Base-by-base conservation (phyloP, 1,140 invertebrate species). In the Drosophila asahinai region DNA sequence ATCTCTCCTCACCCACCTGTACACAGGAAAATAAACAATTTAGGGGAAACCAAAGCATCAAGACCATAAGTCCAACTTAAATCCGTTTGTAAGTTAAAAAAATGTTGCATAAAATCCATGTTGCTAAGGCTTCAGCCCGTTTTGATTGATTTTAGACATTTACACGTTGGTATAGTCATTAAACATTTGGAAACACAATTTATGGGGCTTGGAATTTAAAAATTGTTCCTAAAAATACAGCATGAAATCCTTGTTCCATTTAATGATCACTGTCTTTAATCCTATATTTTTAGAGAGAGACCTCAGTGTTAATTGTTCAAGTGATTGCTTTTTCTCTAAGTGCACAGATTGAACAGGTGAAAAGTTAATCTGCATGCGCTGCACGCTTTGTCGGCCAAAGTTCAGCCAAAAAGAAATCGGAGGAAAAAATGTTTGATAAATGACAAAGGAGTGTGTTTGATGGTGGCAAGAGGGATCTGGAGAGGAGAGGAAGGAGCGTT, bases 341-440 rank as follows among this genome's bases (percentile, higher is more conserved):
- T 40, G 54, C n/a, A 48, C 55, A 27, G 40, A 61, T 61, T 45
- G 63, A 67, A 80, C 86, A 90, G 86, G 86, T 90, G 86, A 90
- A 90, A 90, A 80, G 86, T 90, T 90, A 90, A 90, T 90, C 86
- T 90, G 86, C 86, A 90, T 90, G 81, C 86, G 79, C 86, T 90
- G 86, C 79, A 90, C 75, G 86, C 82, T 90, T 86, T 89, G 86
- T 79, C 81, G 78, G 83, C 81, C 79, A 81, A 82, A 86, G 79
- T 89, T 81, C 61, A 54, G 25, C 66, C 58, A 61, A 87, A 77
- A 70, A 67, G 86, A 67, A 83, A 45, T 65, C 57, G 60, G 38
- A 38, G 43, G 65, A 67, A 81, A 86, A 80, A 84, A 73, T 72
- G 67, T 82, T 82, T 90, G 81, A 90, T 90, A 90, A 89, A 90